Evolutionary conservation across 2,888 invertebrate genomes (phyloP).

Genomic region (Sphinx pinastri): DNA sequence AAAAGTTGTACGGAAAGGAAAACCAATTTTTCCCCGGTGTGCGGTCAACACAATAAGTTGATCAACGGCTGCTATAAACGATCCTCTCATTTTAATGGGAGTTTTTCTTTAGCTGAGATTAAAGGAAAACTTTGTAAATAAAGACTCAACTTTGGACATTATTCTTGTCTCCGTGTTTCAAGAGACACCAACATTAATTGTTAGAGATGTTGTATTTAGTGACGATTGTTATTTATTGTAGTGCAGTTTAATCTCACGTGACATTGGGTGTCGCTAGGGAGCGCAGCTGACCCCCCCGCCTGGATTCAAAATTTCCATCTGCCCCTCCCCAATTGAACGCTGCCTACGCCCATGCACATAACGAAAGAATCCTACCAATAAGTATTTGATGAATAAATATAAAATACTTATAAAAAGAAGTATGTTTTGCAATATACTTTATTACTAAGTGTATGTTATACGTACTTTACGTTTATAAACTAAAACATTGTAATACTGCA

Average conservation of each 20-base stretch:
- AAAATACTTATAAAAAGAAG: too few relatives aligned
- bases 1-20: not conserved
- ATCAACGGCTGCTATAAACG: constrained; percentile 25
- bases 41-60: constrained; percentile 19
- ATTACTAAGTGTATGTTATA: too few relatives aligned
- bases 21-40: not conserved
- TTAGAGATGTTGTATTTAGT: not conserved
- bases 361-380: too few relatives aligned
- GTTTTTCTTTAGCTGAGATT: constrained; percentile 40
- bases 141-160: constrained; percentile 38
- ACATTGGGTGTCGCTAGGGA: too few relatives aligned
- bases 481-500: not conserved
- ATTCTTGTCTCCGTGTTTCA: constrained; percentile 35
- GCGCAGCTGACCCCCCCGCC: too few relatives aligned
- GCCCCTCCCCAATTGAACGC: too few relatives aligned
- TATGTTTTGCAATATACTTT: too few relatives aligned
- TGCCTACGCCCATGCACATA: too few relatives aligned
- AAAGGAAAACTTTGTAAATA: constrained; percentile 38
- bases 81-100: constrained; percentile 36
- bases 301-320: too few relatives aligned
- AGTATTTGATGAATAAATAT: too few relatives aligned
- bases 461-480: too few relatives aligned
- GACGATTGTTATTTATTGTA: not conserved
- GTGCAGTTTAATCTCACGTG: too few relatives aligned
- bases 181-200: constrained; percentile 15